Evolutionary conservation across 2,888 invertebrate species (phyloP), one percentile per base, ranked within the genome.

Genomic region (Lasioglossum zephyrum): DNA sequence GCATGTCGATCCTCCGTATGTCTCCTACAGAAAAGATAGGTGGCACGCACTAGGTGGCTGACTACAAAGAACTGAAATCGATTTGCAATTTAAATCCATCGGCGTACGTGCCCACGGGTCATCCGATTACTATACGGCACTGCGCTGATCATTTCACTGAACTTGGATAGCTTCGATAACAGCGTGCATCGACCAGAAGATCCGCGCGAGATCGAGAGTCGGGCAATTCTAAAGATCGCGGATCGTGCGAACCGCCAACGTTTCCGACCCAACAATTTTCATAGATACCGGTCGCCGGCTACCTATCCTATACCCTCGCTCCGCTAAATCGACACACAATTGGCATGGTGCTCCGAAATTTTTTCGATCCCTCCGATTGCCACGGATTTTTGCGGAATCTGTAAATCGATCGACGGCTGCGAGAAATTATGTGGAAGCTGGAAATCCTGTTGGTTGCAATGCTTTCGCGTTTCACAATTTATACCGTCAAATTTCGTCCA

Each of bases 21-120:
- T 90, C 88, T 92, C 93, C 93, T 93, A 93, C 93, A 89, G 89
- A 22, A 53, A 80, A 87, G 91, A 92, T 91, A 89, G 92, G 91
- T 90, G 90, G 89, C 90, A 92, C 90, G 90, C 92, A 91, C 91
- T 93, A 93, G 93, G 93, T 94, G 93, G 93, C 92, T 93, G 93
- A 93, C 93, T 94, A 93, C 94, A 94, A 94, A 94, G 94, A 93
- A 93, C 92, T 93, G 93, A 93, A 93, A 93, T 93, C 94, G 93
- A 94, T 94, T 94, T 94, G 94, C 94, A 94, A 94, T 94, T 94
- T 93, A 94, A 94, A 94, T 94, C 93, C 91, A 91, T 91, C 93
- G 91, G 89, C 87, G 92, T 93, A 94, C 93, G 93, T 94, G 94
- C 93, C 92, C 93, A 91, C 93, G 91, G 93, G 92, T 94, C 93